Conservation (phyloP, 2,888 invertebrate genomes). For the Lithophane ornitopus region DNA sequence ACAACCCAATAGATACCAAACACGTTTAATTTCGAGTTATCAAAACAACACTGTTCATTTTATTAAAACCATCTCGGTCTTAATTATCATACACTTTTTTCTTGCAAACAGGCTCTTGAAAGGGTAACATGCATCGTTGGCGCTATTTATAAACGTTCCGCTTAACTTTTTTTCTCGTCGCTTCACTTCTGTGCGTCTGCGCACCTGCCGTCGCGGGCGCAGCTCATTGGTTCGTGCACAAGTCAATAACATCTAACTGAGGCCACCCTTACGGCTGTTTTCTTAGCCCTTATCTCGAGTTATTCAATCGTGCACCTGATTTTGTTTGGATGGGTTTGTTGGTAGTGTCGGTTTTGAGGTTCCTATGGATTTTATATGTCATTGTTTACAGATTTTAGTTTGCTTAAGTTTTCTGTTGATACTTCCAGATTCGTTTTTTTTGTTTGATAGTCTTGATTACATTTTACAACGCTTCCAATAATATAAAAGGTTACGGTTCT, state of each 20-base stretch:
- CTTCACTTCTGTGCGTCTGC: conserved; percentile 77
- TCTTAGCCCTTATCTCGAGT: conserved; percentile 80
- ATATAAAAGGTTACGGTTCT: not conserved
- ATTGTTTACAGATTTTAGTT: not conserved
- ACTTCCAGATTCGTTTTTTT: not conserved
- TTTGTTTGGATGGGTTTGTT: conserved; percentile 37
- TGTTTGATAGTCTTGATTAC: too few relatives aligned
- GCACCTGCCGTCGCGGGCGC: conserved; percentile 80
- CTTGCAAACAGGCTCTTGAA: conserved; percentile 74
- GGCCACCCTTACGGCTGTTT: conserved; percentile 83
- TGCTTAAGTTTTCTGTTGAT: not conserved
- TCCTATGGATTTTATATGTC: not conserved
- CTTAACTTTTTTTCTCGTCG: conserved; percentile 75
- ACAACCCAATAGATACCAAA: not conserved
- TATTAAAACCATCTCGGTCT: conserved; percentile 38
- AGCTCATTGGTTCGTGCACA: conserved; percentile 81
- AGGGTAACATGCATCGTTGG: conserved; percentile 84
- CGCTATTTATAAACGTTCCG: conserved; percentile 87
- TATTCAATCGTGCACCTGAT: conserved; percentile 56
- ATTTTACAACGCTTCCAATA: conserved; percentile 1
- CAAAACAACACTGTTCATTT: conserved; percentile 43
- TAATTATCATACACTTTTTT: conserved; percentile 67
- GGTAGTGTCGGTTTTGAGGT: conserved; percentile 4
- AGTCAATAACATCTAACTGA: conserved; percentile 86
- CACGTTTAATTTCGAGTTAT: conserved; percentile 34